Conservation (phyloP, 2,888 invertebrate species). For the Euplexia lucipara region DNA sequence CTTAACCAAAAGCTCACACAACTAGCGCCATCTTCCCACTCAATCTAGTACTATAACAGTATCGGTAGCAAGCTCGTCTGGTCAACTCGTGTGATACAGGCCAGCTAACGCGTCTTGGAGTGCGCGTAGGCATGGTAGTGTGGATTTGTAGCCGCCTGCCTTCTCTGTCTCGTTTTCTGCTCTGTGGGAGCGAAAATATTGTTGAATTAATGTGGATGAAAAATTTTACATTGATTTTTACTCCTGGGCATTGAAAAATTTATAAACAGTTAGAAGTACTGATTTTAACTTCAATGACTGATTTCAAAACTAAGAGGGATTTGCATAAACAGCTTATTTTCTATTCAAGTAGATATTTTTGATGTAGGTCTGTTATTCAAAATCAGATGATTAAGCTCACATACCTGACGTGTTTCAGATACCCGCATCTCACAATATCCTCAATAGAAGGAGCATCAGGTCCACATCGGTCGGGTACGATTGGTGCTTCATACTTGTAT, state of each 20-base stretch:
- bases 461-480: slow-evolving; percentile 92
- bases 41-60: slow-evolving; percentile 75
- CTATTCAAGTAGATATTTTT: no score
- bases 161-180: slow-evolving; percentile 93
- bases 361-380: no score
- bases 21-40: slow-evolving; percentile 55
- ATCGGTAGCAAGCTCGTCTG: slow-evolving; percentile 47
- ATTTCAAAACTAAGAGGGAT: no score
- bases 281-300: no score
- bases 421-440: slow-evolving; percentile 93
- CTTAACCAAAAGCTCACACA: not conserved
- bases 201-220: not conserved
- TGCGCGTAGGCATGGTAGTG: slow-evolving; percentile 96
- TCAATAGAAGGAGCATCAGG: slow-evolving; percentile 93
- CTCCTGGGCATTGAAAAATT: not conserved
- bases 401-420: slow-evolving; percentile 93
- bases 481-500: slow-evolving; percentile 92
- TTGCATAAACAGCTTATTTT: no score
- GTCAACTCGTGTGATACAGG: slow-evolving; percentile 91
- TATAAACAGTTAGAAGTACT: no score
- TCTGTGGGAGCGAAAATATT: slow-evolving; percentile 77
- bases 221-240: no score
- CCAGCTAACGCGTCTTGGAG: slow-evolving; percentile 97
- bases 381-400: not conserved
- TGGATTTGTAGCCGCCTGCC: slow-evolving; percentile 97